Evolutionary conservation across 2,797 vertebrate genomes (phyloP).

Genomic region (Gallirallus australis): DNA sequence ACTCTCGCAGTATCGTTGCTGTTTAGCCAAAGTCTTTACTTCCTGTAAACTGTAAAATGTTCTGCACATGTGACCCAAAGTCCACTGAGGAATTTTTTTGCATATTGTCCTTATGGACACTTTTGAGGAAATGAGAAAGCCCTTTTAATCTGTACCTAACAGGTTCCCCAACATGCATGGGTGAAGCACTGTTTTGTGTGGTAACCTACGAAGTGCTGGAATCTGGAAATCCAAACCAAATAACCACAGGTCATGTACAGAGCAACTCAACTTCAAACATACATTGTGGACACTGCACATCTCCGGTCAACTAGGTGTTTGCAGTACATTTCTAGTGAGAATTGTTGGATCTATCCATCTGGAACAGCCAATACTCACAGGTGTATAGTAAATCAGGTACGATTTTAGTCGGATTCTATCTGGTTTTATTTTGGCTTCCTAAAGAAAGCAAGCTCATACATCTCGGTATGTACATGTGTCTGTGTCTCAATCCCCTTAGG

Average conservation of each 20-base stretch:
- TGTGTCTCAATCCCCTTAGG: not conserved
- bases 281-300: rapidly evolving
- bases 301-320: not conserved
- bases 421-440: not conserved
- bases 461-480: not conserved
- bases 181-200: not conserved
- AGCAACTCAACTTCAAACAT: not conserved
- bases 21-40: not conserved
- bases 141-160: not conserved
- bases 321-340: not conserved
- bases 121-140: not conserved
- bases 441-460: not conserved
- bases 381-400: not conserved
- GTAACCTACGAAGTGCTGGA: not conserved
- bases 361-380: not conserved
- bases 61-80: not conserved
- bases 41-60: not conserved
- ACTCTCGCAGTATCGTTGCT: not conserved
- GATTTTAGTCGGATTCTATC: not conserved
- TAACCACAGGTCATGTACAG: not conserved
- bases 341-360: not conserved
- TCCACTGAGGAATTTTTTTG: not conserved
- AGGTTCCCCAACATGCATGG: not conserved
- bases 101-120: not conserved
- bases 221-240: not conserved